A percentile compares a stretch with the other conserved stretches of the same genome.
Conservation (phyloP, 2,797 vertebrate species). For the Selene dorsalis region DNA sequence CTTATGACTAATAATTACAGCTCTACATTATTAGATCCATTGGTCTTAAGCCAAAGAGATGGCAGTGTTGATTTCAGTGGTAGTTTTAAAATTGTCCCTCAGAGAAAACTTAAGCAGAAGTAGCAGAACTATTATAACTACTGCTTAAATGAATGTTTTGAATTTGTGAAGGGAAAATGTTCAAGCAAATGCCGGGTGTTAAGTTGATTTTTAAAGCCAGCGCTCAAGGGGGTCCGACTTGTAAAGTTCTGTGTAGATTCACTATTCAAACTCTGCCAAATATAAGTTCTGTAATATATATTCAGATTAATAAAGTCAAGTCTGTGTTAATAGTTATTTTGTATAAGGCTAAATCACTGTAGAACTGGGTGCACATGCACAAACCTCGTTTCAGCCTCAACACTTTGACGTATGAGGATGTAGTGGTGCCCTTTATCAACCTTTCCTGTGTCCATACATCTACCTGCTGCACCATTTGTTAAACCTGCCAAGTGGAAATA, state of each 20-base stretch:
- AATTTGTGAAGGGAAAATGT: background rate
- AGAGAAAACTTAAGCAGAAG: background rate
- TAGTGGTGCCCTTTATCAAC: background rate
- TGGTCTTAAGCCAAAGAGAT: background rate
- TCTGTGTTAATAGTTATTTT: background rate
- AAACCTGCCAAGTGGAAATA: background rate
- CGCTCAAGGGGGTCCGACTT: background rate
- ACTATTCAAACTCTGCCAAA: background rate
- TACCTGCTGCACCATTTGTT: background rate
- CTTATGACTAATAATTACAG: background rate
- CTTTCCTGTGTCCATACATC: background rate
- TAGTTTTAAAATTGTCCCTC: background rate
- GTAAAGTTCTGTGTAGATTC: background rate
- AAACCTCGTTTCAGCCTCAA: background rate
- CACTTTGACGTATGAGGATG: background rate
- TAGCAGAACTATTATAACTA: background rate
- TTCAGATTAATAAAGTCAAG: background rate
- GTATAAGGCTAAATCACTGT: too few species aligned
- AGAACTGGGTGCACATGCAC: background rate
- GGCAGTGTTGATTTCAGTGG: background rate
- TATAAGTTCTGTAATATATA: background rate
- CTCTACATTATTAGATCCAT: background rate
- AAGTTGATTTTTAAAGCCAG: background rate
- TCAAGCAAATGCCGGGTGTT: background rate
- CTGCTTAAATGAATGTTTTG: background rate